Evolutionary conservation across 2,888 invertebrate species (phyloP).

Genomic region (Drosophila flavopinicola): DNA sequence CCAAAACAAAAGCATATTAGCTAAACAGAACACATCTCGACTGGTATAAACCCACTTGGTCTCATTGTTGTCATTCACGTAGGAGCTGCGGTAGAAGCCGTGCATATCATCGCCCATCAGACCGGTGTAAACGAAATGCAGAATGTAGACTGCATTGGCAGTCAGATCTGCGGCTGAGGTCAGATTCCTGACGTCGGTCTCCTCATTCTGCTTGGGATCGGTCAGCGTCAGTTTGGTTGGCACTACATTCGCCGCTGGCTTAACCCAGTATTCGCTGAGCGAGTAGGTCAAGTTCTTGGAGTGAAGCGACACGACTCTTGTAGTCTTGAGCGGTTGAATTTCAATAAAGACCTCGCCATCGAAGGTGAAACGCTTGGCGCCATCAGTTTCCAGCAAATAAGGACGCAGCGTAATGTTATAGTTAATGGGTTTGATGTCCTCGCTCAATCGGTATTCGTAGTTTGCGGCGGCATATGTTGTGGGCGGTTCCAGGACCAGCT

Average conservation of each 20-base stretch:
- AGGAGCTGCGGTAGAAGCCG: slow-evolving; percentile 85
- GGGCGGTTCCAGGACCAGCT: slow-evolving; percentile 28
- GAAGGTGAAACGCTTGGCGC: slow-evolving; percentile 78
- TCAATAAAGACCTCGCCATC: slow-evolving; percentile 84
- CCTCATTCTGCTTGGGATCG: background rate
- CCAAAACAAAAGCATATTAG: background rate
- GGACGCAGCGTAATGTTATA: slow-evolving; percentile 86
- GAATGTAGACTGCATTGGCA: slow-evolving; percentile 83
- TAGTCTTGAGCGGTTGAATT: slow-evolving; percentile 83
- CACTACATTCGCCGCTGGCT: slow-evolving; percentile 18
- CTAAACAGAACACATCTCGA: background rate
- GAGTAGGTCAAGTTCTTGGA: slow-evolving; percentile 84
- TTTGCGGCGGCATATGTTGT: slow-evolving; percentile 35
- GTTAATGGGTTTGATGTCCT: slow-evolving; percentile 84
- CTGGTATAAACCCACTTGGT: slow-evolving; percentile 67
- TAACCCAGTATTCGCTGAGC: slow-evolving; percentile 58
- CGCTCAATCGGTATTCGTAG: slow-evolving; percentile 72
- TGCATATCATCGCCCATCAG: slow-evolving; percentile 85
- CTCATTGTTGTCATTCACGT: slow-evolving; percentile 82
- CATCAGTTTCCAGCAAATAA: slow-evolving; percentile 83
- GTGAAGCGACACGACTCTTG: slow-evolving; percentile 85
- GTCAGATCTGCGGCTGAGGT: slow-evolving; percentile 80
- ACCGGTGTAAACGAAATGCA: slow-evolving; percentile 85
- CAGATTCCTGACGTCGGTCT: slow-evolving; percentile 78
- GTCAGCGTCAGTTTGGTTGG: background rate